A percentile compares a stretch with the other conserved stretches of the same genome.
These are phyloP conservation scores for Nephrotoma guestfalica DNA, from an alignment of 2,888 invertebrate species.

Conservation along the genomic window DNA sequence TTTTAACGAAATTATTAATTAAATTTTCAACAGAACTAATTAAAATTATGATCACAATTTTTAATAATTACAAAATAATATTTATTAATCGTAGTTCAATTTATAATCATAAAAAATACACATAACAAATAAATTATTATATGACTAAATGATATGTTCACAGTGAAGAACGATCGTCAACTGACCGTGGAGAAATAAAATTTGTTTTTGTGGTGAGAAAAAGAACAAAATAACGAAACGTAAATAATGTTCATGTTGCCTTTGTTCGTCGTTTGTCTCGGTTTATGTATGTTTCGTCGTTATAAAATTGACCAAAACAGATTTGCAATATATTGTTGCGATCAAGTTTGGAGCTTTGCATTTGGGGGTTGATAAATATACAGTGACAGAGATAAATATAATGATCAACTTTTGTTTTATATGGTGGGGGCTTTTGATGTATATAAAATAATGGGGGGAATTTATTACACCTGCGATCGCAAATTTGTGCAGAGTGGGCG, in stretches of 20 bases:
- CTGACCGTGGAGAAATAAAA: neutral
- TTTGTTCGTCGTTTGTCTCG: neutral
- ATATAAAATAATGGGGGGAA: neutral
- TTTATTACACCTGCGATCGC: neutral
- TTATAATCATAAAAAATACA: neutral
- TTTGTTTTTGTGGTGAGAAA: neutral
- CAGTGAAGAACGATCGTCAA: constrained; percentile 1
- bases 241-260: neutral
- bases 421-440: neutral
- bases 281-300: neutral
- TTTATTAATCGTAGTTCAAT: neutral
- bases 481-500: neutral
- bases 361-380: neutral
- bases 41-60: neutral
- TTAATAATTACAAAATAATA: neutral
- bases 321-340: neutral
- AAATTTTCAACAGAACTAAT: neutral
- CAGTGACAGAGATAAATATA: neutral
- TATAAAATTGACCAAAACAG: neutral
- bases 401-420: neutral
- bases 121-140: neutral
- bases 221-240: neutral
- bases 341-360: neutral
- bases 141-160: neutral
- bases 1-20: neutral